Evolutionary conservation across 2,113 vertebrate genomes (phyloP), one percentile per base, ranked within the genome.

Genomic region (Microtus pennsylvanicus): DNA sequence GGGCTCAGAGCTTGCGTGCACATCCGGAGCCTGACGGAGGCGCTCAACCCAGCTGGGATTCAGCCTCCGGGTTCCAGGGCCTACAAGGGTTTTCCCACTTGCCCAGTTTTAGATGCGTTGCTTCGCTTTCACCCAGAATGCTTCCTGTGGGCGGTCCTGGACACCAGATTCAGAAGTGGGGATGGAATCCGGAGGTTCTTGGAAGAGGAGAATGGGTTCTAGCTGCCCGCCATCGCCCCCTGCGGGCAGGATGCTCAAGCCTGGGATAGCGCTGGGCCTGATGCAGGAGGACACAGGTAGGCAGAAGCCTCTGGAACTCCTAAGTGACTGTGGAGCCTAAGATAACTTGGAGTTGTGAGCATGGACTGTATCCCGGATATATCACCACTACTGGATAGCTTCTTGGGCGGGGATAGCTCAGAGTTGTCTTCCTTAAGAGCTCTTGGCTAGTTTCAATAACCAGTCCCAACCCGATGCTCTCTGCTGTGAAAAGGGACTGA

Each of bases 1-100:
- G 99, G 98, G 98, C 99, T 99, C 99, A 99, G 99, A 99, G 99
- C 99, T 98, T 98, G 97, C 97, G 98, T 98, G 61, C 5, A 33
- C 77, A 58, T 33, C 0, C 0, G 90, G 24, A 42, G 87, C 96
- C 95, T 97, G 90, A 91, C 24, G 47, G 88, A 42, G 30, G 96
- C n/a, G 89, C 96, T 97, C 86, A 1, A 9, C 81, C 21, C 94
- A 86, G 3, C 90, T 55, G 70, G 75, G 81, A 82, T 86, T 86
- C 38, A 1, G 45, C 75, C n/a, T 87, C 78, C 0, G 3, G 1
- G 78, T 13, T n/a, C 35, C 63, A 42, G 47, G 3, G 0, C 26
- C 85, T 21, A 16, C 26, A 0, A 26, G 19, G 13, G 30, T 45
- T 58, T 74, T 42, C n/a, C 63, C n/a, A 9, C 26, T 67, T 17